Evolutionary conservation across 2,113 vertebrate species (phyloP), one percentile per base, ranked within the genome.

Genomic region (Syrmaticus mikado): DNA sequence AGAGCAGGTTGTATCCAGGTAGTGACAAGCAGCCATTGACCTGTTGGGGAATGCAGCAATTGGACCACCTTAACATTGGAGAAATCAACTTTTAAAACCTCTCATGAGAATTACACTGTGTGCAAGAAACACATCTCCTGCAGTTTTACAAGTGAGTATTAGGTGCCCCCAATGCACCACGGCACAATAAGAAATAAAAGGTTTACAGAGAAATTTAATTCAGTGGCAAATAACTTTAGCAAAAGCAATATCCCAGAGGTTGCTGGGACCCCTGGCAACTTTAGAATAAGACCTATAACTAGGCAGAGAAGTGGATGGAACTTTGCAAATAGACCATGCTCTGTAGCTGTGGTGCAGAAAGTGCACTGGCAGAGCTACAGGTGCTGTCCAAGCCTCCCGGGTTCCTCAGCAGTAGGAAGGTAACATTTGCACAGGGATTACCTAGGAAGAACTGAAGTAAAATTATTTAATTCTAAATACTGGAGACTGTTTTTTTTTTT

Each of bases 71-170:
- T 97, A 93, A 67, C 60, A 89, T 36, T 9, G 73, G 92, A 97
- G 93, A 94, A 79, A 91, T 93, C 95, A 93, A 78, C 93, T 95
- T 96, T 97, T 95, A 96, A 98, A 97, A 89, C 61, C 84, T 89
- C 28, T 2, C 80, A 76, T 95, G 95, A 96, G 96, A 97, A 93
- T 97, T 97, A 92, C 91, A 55, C 84, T 64, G 82, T 61, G 94
- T 89, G 92, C 90, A 94, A 96, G 97, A 96, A 97, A 97, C 79
- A 19, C 1, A 1, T 85, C 11, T 43, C 97, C 95, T 94, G 93
- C 41, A 72, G 94, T 97, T 98, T 98, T 97, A 98, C 92, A 95
- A 96, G 93, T 34, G 72, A 87, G 73, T 71, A 93, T 91, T 79
- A 24, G 83, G 93, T 96, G 89, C n/a, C 70, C 67, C 58, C 75